Evolutionary conservation across 2,797 vertebrate genomes (phyloP), one percentile per base, ranked within the genome.

Genomic region (Psittacula echo): DNA sequence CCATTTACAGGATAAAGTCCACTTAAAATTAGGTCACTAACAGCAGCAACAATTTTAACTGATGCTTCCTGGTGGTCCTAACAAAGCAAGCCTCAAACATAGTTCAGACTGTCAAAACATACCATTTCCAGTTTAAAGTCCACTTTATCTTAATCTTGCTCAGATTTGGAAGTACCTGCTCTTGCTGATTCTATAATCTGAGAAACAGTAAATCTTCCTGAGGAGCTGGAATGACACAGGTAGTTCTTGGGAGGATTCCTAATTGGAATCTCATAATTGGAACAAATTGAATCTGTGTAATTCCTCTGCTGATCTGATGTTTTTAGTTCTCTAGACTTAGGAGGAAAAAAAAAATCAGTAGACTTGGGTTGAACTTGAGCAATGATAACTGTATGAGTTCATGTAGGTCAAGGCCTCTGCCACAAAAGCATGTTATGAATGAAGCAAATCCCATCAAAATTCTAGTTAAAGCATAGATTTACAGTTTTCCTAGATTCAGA

Each of bases 1-100:
- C 9, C 3, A 6, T 29, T 47, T 47, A 3, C 0, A 3, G 34
- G 2, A 4, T 37, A 26, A 17, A 68, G 3, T 51, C 2, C 8
- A 9, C 0, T 54, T 64, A 24, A 58, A 51, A 14, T 19, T 10
- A n/a, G 10, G 10, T 47, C 1, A 7, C 58, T 62, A 76, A 10
- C 10, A 71, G 12, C 13, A 60, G 58, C 34, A 58, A 7, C 7
- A 0, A 3, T 65, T 47, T 37, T 79, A 68, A 45, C 29, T 60
- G 19, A 7, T 75, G 13, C 4, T 41, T 68, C 16, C 10, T 76
- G 45, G 10, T 51, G 20, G 37, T 19, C 5, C 14, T 14, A 15
- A 6, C 3, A 39, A 47, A 78, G 18, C 13, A 75, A 53, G 22
- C 48, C 3, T 47, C 22, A n/a, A 13, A 6, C 6, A 2, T 26